Evolutionary conservation across 2,888 invertebrate genomes (phyloP).

Genomic region (Spisula subtruncata): DNA sequence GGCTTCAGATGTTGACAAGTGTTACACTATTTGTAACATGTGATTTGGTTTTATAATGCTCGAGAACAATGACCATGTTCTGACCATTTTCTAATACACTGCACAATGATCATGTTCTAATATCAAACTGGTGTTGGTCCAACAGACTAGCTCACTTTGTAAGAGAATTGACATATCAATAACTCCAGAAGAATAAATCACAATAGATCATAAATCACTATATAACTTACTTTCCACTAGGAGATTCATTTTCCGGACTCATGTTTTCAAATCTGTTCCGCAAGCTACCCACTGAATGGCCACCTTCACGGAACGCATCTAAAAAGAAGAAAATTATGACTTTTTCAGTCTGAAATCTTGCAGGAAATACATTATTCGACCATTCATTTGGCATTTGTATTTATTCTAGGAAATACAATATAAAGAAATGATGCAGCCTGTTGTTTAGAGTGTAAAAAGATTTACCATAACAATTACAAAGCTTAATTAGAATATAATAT

Average conservation of each 20-base stretch:
- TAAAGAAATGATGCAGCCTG: no score
- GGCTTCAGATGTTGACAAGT: not conserved
- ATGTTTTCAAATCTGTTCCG: conserved; percentile 68
- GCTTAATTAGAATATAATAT: no score
- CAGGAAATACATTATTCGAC: not conserved
- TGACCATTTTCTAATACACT: no score
- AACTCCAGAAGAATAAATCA: not conserved
- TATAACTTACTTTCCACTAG: conserved; percentile 54
- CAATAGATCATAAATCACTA: no score
- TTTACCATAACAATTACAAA: no score
- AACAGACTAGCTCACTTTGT: no score
- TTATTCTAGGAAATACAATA: no score
- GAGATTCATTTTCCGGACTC: conserved; percentile 59
- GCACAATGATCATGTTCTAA: no score
- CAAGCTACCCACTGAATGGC: conserved; percentile 73
- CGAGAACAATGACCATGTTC: not conserved
- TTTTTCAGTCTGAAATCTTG: not conserved
- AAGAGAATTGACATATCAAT: no score
- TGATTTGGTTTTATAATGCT: not conserved
- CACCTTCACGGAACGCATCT: conserved; percentile 65
- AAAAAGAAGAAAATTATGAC: conserved; percentile 15
- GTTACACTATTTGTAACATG: not conserved
- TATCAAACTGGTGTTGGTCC: no score
- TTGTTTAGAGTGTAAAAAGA: no score
- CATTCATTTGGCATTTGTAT: not conserved